phyloP scores from a whole-genome alignment of 2,888 invertebrate genomes.

The Papilio gigon region DNA sequence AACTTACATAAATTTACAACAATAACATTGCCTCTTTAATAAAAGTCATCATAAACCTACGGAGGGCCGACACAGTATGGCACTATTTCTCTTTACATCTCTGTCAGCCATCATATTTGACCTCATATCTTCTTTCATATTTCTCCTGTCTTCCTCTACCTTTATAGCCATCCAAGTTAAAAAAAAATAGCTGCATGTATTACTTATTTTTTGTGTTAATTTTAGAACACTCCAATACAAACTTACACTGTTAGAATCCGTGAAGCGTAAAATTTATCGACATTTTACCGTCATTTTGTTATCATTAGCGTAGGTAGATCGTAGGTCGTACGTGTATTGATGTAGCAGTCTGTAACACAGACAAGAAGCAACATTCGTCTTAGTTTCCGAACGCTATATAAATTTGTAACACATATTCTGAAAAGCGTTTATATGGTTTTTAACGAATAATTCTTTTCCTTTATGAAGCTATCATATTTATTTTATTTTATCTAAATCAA shows the following conservation, averaged over 20 bases:
- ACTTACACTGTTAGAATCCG: background rate
- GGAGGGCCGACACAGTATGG: too few relatives aligned
- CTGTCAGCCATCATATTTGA: too few relatives aligned
- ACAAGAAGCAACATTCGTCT: background rate
- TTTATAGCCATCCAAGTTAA: background rate
- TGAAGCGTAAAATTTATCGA: background rate
- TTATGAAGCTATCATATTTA: background rate
- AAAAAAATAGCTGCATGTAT: too few relatives aligned
- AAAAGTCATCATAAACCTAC: too few relatives aligned
- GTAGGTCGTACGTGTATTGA: conserved; percentile 3
- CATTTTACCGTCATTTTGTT: background rate
- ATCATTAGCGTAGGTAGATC: conserved; percentile 1
- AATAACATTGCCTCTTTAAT: too few relatives aligned
- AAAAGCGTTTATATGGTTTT: background rate
- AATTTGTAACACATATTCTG: background rate
- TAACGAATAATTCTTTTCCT: background rate
- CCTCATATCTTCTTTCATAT: too few relatives aligned
- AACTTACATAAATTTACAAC: too few relatives aligned
- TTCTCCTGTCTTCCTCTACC: too few relatives aligned
- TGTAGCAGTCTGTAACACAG: background rate
- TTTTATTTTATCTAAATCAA: too few relatives aligned
- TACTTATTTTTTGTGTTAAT: background rate
- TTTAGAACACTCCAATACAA: background rate
- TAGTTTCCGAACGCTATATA: background rate
- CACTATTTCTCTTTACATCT: too few relatives aligned